Evolutionary conservation across 2,888 invertebrate species (phyloP).

Genomic region (Pandemis corylana): DNA sequence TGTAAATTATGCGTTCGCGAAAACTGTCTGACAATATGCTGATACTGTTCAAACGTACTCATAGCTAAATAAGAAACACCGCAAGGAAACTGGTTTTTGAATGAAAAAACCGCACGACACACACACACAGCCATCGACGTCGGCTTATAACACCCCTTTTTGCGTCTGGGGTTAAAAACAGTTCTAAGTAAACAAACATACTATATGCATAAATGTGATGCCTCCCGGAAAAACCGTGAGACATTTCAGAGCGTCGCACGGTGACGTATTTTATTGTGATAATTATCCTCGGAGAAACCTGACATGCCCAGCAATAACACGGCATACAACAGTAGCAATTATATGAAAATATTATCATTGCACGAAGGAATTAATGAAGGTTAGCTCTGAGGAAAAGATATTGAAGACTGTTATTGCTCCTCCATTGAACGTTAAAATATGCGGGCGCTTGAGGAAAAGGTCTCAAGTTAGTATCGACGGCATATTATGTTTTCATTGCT

Average conservation of each 20-base stretch:
- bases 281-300: background rate
- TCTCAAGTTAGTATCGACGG: background rate
- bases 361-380: background rate
- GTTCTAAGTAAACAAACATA: too few species aligned
- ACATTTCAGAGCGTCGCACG: background rate
- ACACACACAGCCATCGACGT: too few species aligned
- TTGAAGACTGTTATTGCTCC: background rate
- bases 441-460: conserved; percentile 10
- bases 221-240: background rate
- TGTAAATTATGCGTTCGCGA: too few species aligned
- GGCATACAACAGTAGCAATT: background rate
- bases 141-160: too few species aligned
- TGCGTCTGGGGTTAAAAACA: too few species aligned
- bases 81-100: too few species aligned
- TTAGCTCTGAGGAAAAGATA: background rate
- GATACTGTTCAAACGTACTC: too few species aligned
- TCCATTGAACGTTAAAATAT: background rate
- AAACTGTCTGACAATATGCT: too few species aligned
- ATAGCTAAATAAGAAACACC: too few species aligned
- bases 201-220: background rate
- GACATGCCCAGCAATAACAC: background rate
- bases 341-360: conserved; percentile 1
- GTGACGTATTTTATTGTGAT: background rate
- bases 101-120: too few species aligned
- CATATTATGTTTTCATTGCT: background rate